Evolutionary conservation across 2,888 invertebrate genomes (phyloP).

Genomic region (Melipona beecheii): DNA sequence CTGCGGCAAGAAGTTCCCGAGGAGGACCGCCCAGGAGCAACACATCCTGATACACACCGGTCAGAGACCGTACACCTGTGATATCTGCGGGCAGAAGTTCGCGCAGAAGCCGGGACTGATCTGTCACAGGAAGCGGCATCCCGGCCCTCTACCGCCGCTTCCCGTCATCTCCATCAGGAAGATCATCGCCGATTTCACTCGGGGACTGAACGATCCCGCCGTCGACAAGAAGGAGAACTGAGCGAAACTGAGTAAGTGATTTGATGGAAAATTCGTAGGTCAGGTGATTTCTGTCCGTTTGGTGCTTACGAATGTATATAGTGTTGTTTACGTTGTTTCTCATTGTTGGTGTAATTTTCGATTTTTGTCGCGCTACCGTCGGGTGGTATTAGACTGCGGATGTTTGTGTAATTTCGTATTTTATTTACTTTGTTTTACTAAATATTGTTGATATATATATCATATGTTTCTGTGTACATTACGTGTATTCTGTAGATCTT

Average conservation of each 20-base stretch:
- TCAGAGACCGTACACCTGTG: slow-evolving; percentile 72
- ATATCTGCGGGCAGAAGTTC: slow-evolving; percentile 74
- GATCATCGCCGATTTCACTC: slow-evolving; percentile 70
- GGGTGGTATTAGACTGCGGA: background rate
- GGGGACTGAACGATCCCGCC: slow-evolving; percentile 27
- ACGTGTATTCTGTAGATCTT: background rate
- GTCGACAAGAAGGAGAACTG: background rate
- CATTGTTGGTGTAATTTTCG: background rate
- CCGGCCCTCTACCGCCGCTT: slow-evolving; percentile 73
- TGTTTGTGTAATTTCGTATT: background rate
- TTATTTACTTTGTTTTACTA: background rate
- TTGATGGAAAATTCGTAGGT: background rate
- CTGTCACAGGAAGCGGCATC: slow-evolving; percentile 74
- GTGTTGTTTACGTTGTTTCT: background rate
- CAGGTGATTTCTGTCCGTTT: background rate
- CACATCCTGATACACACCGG: slow-evolving; percentile 76
- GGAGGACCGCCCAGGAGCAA: slow-evolving; percentile 69
- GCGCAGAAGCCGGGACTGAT: slow-evolving; percentile 75
- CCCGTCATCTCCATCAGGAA: slow-evolving; percentile 71
- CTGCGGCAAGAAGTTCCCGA: slow-evolving; percentile 69
- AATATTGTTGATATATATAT: background rate
- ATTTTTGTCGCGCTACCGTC: background rate
- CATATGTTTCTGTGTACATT: background rate
- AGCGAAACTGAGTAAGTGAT: background rate
- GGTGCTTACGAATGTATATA: background rate